A percentile compares a stretch with the other conserved stretches of the same genome.
phyloP scores from a whole-genome alignment of 2,888 invertebrate species.

The Scaptomyza caliginosa region DNA sequence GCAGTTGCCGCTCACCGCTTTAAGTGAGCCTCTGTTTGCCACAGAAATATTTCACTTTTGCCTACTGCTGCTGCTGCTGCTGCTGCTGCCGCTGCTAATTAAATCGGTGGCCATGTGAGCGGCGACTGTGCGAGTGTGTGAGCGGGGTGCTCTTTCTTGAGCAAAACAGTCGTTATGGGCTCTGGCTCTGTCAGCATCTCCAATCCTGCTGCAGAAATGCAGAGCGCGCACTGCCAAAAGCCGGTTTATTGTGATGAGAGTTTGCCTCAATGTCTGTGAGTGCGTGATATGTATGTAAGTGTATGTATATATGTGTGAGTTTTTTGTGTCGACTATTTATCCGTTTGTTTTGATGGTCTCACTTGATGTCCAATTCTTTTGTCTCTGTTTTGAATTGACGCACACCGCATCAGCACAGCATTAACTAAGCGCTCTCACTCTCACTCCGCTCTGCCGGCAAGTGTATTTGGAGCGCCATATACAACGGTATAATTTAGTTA shows the following conservation, averaged over 20 bases:
- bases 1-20: conserved; percentile 45
- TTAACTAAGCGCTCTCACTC: conserved; percentile 23
- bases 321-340: conserved; percentile 41
- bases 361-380: conserved; percentile 56
- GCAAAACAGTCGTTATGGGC: conserved; percentile 36
- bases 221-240: conserved; percentile 75
- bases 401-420: conserved; percentile 35
- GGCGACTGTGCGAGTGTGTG: conserved; percentile 21
- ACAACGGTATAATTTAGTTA: conserved; percentile 14
- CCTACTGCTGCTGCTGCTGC: conserved; percentile 6
- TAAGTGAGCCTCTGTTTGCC: conserved; percentile 52
- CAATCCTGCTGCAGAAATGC: conserved; percentile 75
- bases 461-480: conserved; percentile 50
- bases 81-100: conserved; percentile 49
- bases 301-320: conserved; percentile 34
- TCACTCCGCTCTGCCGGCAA: conserved; percentile 40
- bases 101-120: conserved; percentile 45
- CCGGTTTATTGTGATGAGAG: conserved; percentile 65
- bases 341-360: conserved; percentile 58
- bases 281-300: conserved; percentile 16
- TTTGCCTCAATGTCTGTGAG: conserved; percentile 27
- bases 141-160: conserved; percentile 62
- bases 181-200: conserved; percentile 68
- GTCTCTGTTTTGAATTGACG: conserved; percentile 57
- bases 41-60: conserved; percentile 44